Evolutionary conservation across 2,797 vertebrate species (phyloP), one percentile per base, ranked within the genome.

Genomic region (Fistularia commersonii): DNA sequence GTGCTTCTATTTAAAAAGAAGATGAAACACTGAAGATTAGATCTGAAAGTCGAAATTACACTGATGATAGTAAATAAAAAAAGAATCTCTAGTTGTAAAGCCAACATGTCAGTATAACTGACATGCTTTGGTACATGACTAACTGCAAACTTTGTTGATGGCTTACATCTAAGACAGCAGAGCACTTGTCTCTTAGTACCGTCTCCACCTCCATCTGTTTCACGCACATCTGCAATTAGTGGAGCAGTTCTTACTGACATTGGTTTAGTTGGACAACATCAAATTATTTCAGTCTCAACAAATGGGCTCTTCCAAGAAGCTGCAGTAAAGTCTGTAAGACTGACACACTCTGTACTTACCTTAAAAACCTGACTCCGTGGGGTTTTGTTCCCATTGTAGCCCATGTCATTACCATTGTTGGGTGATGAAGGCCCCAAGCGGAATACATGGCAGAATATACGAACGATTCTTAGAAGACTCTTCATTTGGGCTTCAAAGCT

Each of bases 311-410:
- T n/a, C n/a, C n/a, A n/a, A n/a, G n/a, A n/a, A n/a, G n/a, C n/a
- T n/a, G n/a, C n/a, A n/a, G n/a, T n/a, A n/a, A n/a, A n/a, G n/a
- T 23, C 23, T 23, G 23, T 23, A 4, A 47, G 12, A 14, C 12
- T 36, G 38, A 41, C 23, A 23, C 15, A 3, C 39, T 11, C 6
- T 9, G 11, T 11, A 80, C 93, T 92, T 76, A 99, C 97, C 96
- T 98, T 99, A 85, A 98, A 98, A 67, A 98, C 96, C 84, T 98
- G 97, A 88, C 88, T 98, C 86, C 95, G 94, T 52, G 93, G 91
- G 11, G 97, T 98, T 90, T 98, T 99, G 92, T 99, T 99, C 72
- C 96, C 96, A 44, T 99, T 99, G 91, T 99, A 99, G 74, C 93
- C 94, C 95, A 98, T 94, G 84, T 97, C 96, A 32, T 94, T 95